phyloP scores from a whole-genome alignment of 2,888 invertebrate species.

The Sepiola atlantica region DNA sequence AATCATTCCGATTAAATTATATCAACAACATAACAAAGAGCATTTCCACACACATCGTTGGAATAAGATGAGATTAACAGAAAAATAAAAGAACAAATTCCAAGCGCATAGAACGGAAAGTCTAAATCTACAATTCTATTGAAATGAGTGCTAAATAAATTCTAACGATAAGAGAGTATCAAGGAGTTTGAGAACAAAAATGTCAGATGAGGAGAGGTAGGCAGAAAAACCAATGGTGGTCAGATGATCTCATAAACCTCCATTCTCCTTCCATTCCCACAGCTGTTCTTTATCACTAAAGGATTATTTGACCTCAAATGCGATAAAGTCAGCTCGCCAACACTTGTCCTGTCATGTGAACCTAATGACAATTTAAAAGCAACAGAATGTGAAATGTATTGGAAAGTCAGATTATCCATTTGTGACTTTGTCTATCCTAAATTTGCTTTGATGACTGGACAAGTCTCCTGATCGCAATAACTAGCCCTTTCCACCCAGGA shows the following conservation, averaged over 20 bases:
- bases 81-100: too few species aligned
- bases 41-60: too few species aligned
- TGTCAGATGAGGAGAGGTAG: background rate
- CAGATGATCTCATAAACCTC: background rate
- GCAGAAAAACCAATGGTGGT: background rate
- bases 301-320: background rate
- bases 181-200: background rate
- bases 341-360: background rate
- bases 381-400: constrained; percentile 13
- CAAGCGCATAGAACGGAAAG: too few species aligned
- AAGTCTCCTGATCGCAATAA: background rate
- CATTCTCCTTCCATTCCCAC: background rate
- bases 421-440: background rate
- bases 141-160: background rate
- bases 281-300: background rate
- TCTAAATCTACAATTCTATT: background rate
- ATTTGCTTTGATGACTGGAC: background rate
- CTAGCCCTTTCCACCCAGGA: background rate
- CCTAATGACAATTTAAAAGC: background rate
- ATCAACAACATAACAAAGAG: too few species aligned
- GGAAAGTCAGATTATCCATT: constrained; percentile 13
- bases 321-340: background rate
- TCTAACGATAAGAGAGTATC: background rate
- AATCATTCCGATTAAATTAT: too few species aligned
- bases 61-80: too few species aligned